Evolutionary conservation across 2,888 invertebrate species (phyloP), one percentile per base, ranked within the genome.

Genomic region (Anagyrus pseudococci): DNA sequence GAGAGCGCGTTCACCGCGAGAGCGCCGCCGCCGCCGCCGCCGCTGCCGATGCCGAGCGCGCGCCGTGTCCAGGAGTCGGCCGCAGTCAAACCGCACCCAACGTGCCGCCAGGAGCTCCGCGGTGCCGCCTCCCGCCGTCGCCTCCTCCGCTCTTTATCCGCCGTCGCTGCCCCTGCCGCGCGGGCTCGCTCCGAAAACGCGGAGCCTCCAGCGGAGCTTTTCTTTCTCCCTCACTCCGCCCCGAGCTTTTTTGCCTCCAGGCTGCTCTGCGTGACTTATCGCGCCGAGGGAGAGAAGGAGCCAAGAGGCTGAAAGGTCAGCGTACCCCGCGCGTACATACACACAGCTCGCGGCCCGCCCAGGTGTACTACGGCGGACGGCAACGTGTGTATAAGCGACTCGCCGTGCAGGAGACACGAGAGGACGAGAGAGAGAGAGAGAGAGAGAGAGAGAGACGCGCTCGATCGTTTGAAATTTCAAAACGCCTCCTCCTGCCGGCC

Each of bases 31-130:
- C 33, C 10, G 25, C 49, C 52, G 43, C 41, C 4, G 40, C 33
- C n/a, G 22, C 52, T 1, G 40, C n/a, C n/a, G n/a, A 20, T 37
- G 50, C 19, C 56, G 56, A 29, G 33, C 33, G 33, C 10, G 33
- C 26, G 52, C 25, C 7, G 52, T 57, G 64, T 57, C 49, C 61
- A 56, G 68, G 63, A 37, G 33, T 37, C 33, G 3, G 23, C 22
- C 41, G 17, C 69, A 73, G 75, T 74, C 55, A 71, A 79, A 78
- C 79, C 79, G 79, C 79, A 75, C 79, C 79, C 79, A 76, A 72
- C 72, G 73, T 70, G 70, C 73, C 71, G 73, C 71, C 72, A 75
- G 75, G 73, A 72, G 72, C 58, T 47, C 37, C 47, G 8, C 13
- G 19, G 2, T 17, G 6, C n/a, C 49, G 10, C 23, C 19, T 22